phyloP scores from a whole-genome alignment of 2,797 vertebrate species.

The Phalanger gymnotis region DNA sequence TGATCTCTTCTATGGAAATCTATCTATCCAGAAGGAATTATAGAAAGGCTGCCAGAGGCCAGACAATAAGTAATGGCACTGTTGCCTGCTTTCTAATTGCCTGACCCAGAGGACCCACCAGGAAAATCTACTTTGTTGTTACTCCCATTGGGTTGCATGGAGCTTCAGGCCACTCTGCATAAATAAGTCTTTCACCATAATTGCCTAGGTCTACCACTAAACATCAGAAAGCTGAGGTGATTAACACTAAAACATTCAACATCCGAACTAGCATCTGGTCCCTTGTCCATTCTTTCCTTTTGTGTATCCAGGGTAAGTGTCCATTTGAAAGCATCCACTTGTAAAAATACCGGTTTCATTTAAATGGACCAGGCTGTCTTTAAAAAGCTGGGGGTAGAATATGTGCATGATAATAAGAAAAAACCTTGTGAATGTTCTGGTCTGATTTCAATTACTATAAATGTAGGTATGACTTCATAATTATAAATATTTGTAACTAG shows the following conservation, averaged over 20 bases:
- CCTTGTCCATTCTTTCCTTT: neutral
- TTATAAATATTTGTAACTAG: neutral
- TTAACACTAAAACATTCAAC: neutral
- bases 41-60: neutral
- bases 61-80: neutral
- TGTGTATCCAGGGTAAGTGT: neutral
- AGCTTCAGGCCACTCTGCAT: neutral
- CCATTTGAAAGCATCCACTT: neutral
- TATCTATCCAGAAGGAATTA: neutral
- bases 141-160: neutral
- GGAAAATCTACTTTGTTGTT: neutral
- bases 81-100: neutral
- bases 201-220: neutral
- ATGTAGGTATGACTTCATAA: neutral
- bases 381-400: neutral
- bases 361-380: neutral
- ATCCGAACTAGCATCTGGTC: too few relatives aligned
- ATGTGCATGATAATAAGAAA: neutral
- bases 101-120: neutral
- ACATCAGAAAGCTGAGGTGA: conserved; percentile 2
- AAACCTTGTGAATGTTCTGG: neutral
- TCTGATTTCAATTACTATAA: neutral
- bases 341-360: neutral
- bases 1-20: neutral
- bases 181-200: neutral